These are phyloP conservation scores for Ophiodon elongatus DNA, from an alignment of 2,113 vertebrate species.

Conservation along the genomic window DNA sequence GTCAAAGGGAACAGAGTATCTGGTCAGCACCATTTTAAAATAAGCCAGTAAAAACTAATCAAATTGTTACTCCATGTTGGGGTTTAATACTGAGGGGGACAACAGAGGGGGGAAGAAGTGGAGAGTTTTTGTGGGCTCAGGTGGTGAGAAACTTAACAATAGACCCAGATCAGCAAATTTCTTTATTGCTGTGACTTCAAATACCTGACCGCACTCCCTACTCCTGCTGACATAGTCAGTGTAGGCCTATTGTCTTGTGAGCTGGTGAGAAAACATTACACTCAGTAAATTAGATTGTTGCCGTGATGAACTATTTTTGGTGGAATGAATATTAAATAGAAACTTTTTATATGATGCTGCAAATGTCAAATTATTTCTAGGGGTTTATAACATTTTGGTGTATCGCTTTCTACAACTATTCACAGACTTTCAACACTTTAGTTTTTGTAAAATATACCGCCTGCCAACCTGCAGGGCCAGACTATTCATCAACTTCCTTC, in stretches of 20 bases:
- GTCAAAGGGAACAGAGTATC: not conserved
- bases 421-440: conserved; percentile 1
- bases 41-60: not conserved
- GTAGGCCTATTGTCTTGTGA: not conserved
- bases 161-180: not conserved
- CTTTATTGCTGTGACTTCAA: not conserved
- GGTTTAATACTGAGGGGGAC: not conserved
- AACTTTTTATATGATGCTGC: not conserved
- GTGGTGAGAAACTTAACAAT: not conserved
- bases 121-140: not conserved
- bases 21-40: not conserved
- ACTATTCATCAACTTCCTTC: conserved; percentile 25
- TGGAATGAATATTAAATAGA: not conserved
- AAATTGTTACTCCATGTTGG: not conserved
- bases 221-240: not conserved
- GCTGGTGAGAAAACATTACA: too few species aligned
- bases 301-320: too few species aligned
- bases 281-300: too few species aligned
- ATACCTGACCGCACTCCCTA: not conserved
- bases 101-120: not conserved
- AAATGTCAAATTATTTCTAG: conserved; percentile 1
- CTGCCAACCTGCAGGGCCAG: conserved; percentile 22
- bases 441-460: not conserved
- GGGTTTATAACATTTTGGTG: not conserved
- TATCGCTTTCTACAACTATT: conserved; percentile 1